A percentile compares a stretch with the other conserved stretches of the same genome.
These are phyloP conservation scores for Lacerta bilineata DNA, from an alignment of 2,797 vertebrate genomes.

Conservation along the genomic window DNA sequence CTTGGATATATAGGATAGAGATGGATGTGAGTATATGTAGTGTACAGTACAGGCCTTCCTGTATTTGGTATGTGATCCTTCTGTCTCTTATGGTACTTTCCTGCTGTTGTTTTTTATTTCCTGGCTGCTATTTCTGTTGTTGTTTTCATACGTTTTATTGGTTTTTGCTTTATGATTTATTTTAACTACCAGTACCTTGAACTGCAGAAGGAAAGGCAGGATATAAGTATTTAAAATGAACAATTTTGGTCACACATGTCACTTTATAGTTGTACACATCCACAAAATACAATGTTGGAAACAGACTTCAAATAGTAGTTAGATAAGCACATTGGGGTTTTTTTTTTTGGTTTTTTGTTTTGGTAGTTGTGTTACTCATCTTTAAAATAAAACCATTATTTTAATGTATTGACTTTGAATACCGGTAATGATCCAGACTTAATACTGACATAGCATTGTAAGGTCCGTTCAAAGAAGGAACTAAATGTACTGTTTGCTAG, in stretches of 20 bases:
- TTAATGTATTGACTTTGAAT: neutral
- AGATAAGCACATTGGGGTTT: neutral
- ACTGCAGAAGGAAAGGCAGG: neutral
- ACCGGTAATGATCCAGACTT: neutral
- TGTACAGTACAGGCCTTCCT: neutral
- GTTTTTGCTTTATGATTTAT: neutral
- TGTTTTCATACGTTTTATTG: neutral
- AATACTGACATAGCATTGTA: neutral
- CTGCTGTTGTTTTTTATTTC: neutral
- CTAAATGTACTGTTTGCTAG: neutral
- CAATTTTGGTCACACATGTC: neutral
- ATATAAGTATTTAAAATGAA: neutral
- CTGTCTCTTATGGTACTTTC: neutral
- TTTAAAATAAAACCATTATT: neutral
- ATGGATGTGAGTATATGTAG: too few species aligned
- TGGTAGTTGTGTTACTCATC: neutral
- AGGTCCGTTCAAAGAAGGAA: neutral
- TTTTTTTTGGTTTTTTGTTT: too few species aligned
- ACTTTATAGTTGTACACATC: neutral
- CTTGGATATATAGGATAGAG: too few species aligned
- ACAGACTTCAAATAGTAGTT: neutral
- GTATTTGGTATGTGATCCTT: neutral
- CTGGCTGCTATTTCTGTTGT: neutral
- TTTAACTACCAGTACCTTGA: neutral
- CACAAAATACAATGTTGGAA: neutral